Evolutionary conservation across 2,797 vertebrate species (phyloP).

Genomic region (Fistularia tabacaria): DNA sequence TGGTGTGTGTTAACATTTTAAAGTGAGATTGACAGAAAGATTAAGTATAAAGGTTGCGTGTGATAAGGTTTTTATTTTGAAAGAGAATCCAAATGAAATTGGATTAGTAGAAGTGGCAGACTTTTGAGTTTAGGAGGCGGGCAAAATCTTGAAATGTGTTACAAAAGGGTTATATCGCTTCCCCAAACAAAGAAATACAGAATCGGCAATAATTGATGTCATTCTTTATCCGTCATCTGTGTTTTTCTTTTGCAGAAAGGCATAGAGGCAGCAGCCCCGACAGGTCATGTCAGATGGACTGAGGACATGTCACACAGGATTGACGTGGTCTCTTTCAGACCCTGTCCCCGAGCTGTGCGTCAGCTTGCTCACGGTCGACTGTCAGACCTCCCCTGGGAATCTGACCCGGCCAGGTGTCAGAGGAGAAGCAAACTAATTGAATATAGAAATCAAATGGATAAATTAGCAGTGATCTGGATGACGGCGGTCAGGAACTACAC

Average conservation of each 20-base stretch:
- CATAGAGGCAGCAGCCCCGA: conserved; percentile 5
- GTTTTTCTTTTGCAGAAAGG: conserved; percentile 8
- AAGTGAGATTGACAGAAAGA: too few relatives aligned
- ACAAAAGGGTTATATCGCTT: too few relatives aligned
- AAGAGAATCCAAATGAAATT: too few relatives aligned
- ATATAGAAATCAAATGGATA: conserved; percentile 72
- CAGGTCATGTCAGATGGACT: conserved; percentile 51
- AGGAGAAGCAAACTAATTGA: conserved; percentile 61
- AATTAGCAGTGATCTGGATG: conserved; percentile 71
- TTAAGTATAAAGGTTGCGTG: too few relatives aligned
- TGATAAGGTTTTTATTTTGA: too few relatives aligned
- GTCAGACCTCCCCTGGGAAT: conserved; percentile 60
- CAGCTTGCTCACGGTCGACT: conserved; percentile 66
- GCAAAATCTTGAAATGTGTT: too few relatives aligned
- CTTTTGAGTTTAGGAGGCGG: too few relatives aligned
- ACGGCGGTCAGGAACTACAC: conserved; percentile 45
- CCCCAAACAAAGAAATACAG: too few relatives aligned
- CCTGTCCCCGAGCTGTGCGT: conserved; percentile 42
- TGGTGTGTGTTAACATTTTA: too few relatives aligned
- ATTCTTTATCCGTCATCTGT: conserved; percentile 17
- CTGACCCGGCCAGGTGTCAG: conserved; percentile 43
- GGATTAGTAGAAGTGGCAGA: too few relatives aligned
- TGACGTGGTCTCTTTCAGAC: conserved; percentile 40
- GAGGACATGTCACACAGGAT: conserved; percentile 44
- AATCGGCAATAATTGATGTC: not conserved